These are phyloP conservation scores for Heliconius ethilla DNA, from an alignment of 2,888 invertebrate species.

Conservation along the genomic window DNA sequence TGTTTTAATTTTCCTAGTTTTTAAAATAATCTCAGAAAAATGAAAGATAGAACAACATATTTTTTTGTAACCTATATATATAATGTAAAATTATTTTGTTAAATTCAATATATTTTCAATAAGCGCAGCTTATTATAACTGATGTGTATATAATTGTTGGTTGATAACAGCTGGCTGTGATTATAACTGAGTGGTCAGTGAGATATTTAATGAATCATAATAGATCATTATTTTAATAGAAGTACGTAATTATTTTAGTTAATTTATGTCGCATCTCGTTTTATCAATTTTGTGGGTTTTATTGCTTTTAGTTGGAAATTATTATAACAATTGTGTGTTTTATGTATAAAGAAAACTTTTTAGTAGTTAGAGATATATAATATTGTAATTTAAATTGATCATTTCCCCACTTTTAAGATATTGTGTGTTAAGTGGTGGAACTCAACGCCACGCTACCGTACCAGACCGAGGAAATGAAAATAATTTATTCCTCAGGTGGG, in stretches of 20 bases:
- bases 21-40: too few species aligned
- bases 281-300: background rate
- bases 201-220: slow-evolving; percentile 30
- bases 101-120: background rate
- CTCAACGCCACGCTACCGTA: too few species aligned
- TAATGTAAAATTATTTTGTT: background rate
- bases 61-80: too few species aligned
- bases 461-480: too few species aligned
- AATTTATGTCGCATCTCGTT: background rate
- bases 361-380: too few species aligned
- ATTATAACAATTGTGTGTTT: background rate
- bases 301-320: background rate
- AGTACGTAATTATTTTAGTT: background rate
- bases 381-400: too few species aligned
- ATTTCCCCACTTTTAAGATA: too few species aligned
- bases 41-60: too few species aligned
- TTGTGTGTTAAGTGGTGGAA: too few species aligned
- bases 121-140: slow-evolving; percentile 6
- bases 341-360: too few species aligned
- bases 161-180: slow-evolving; percentile 27
- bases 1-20: too few species aligned
- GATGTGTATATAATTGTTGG: slow-evolving; percentile 31
- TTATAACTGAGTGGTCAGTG: slow-evolving; percentile 16
- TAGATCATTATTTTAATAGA: slow-evolving; percentile 23
- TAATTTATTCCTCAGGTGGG: too few species aligned